These are phyloP conservation scores for Taurulus bubalis DNA, from an alignment of 2,113 vertebrate genomes.

Conservation along the genomic window DNA sequence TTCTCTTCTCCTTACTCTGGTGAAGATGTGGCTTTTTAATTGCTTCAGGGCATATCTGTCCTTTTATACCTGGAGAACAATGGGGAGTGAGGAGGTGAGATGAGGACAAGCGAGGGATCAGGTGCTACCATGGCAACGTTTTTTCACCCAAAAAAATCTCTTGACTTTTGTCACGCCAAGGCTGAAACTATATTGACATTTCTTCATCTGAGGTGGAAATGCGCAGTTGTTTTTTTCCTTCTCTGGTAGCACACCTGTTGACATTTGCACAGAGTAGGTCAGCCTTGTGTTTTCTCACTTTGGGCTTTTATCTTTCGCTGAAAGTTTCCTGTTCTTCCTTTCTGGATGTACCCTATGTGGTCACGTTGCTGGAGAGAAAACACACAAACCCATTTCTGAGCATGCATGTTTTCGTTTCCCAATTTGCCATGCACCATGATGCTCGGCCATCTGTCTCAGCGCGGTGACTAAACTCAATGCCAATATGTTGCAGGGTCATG, in stretches of 20 bases:
- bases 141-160: background rate
- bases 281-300: conserved; percentile 8
- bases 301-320: conserved; percentile 1
- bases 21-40: conserved; percentile 23
- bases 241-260: conserved; percentile 19
- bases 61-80: conserved; percentile 33
- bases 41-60: conserved; percentile 12
- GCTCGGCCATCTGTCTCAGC: conserved; percentile 85
- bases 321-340: conserved; percentile 5
- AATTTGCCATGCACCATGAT: conserved; percentile 83
- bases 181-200: conserved; percentile 41
- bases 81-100: conserved; percentile 9
- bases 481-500: conserved; percentile 82
- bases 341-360: conserved; percentile 26
- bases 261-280: conserved; percentile 38
- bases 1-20: background rate
- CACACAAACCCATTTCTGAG: conserved; percentile 60
- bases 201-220: conserved; percentile 23
- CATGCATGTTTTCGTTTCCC: conserved; percentile 79
- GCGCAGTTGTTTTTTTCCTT: conserved; percentile 17
- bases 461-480: conserved; percentile 77
- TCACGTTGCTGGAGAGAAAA: conserved; percentile 60
- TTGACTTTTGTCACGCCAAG: conserved; percentile 25
- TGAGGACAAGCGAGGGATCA: conserved; percentile 22
- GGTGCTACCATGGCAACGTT: conserved; percentile 55